These are phyloP conservation scores for Ferdinandea cuprea DNA, from an alignment of 2,888 invertebrate species.

Conservation along the genomic window DNA sequence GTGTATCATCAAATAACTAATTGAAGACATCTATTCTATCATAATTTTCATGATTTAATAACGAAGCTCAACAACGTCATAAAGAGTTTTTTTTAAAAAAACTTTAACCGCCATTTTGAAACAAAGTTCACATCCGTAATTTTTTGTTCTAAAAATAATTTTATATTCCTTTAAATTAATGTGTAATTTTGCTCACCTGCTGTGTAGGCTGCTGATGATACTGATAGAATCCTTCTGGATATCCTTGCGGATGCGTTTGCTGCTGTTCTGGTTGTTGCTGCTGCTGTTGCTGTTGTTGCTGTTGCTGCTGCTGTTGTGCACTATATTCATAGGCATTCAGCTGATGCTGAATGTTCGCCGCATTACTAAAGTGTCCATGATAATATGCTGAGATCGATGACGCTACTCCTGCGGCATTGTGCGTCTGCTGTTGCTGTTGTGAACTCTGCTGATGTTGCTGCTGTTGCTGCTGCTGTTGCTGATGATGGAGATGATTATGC, in stretches of 20 bases:
- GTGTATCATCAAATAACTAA: too few species aligned
- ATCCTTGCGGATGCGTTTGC: slow-evolving; percentile 77
- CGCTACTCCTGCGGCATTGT: slow-evolving; percentile 63
- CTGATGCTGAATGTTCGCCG: slow-evolving; percentile 78
- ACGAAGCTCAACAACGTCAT: too few species aligned
- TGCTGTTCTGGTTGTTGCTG: too few species aligned
- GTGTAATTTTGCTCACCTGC: slow-evolving; percentile 78
- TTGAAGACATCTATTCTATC: too few species aligned
- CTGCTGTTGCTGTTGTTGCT: slow-evolving; percentile 75
- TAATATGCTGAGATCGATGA: slow-evolving; percentile 76
- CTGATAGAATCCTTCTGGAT: slow-evolving; percentile 67
- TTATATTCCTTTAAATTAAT: neutral
- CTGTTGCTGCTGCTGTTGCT: slow-evolving; percentile 74
- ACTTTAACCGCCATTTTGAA: too few species aligned
- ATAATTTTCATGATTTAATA: too few species aligned
- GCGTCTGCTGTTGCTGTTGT: slow-evolving; percentile 76
- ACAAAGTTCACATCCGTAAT: too few species aligned
- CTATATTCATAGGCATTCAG: slow-evolving; percentile 81
- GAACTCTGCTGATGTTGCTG: slow-evolving; percentile 72
- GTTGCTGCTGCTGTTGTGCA: slow-evolving; percentile 73
- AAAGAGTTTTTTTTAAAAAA: too few species aligned
- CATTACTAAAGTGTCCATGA: slow-evolving; percentile 83
- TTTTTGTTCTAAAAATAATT: too few species aligned
- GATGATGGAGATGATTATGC: slow-evolving; percentile 68
- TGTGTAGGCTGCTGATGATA: slow-evolving; percentile 76